phyloP scores from a whole-genome alignment of 2,113 vertebrate genomes.

The Oceanites oceanicus region DNA sequence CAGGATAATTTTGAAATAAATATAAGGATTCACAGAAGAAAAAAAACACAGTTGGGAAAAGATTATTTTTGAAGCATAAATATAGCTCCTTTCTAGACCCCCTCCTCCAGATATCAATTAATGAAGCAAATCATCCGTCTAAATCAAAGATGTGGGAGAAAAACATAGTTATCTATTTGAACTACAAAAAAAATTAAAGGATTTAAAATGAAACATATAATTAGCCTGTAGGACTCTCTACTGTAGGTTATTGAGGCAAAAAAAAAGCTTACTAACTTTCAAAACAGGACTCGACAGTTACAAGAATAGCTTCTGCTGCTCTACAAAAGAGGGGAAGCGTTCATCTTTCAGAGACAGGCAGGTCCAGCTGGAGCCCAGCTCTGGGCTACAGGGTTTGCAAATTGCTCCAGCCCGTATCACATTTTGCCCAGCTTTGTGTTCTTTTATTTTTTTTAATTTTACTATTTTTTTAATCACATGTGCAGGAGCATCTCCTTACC shows the following conservation, averaged over 20 bases:
- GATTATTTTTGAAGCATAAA: slow-evolving; percentile 29
- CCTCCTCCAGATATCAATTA: slow-evolving; percentile 61
- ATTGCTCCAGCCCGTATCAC: background rate
- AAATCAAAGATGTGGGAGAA: slow-evolving; percentile 69
- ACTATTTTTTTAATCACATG: accelerated
- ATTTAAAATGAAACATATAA: slow-evolving; percentile 67
- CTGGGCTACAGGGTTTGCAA: background rate
- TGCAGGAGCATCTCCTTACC: background rate
- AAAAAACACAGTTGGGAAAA: slow-evolving; percentile 3
- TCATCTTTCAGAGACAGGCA: background rate
- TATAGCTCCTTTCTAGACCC: slow-evolving; percentile 45
- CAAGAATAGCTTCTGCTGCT: slow-evolving; percentile 12
- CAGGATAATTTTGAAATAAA: slow-evolving; percentile 52
- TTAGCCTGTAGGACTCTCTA: slow-evolving; percentile 66
- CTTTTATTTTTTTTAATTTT: background rate
- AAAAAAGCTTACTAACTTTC: slow-evolving; percentile 11
- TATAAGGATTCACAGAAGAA: background rate
- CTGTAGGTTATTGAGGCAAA: slow-evolving; percentile 58
- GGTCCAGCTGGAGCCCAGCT: background rate
- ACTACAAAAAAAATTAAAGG: slow-evolving; percentile 65
- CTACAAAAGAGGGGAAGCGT: background rate
- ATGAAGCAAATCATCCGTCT: slow-evolving; percentile 59
- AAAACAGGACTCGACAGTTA: slow-evolving; percentile 20
- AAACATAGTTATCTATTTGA: slow-evolving; percentile 64
- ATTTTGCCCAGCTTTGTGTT: background rate